These are phyloP conservation scores for Tenthredo distinguenda DNA, from an alignment of 2,888 invertebrate genomes.

Conservation along the genomic window DNA sequence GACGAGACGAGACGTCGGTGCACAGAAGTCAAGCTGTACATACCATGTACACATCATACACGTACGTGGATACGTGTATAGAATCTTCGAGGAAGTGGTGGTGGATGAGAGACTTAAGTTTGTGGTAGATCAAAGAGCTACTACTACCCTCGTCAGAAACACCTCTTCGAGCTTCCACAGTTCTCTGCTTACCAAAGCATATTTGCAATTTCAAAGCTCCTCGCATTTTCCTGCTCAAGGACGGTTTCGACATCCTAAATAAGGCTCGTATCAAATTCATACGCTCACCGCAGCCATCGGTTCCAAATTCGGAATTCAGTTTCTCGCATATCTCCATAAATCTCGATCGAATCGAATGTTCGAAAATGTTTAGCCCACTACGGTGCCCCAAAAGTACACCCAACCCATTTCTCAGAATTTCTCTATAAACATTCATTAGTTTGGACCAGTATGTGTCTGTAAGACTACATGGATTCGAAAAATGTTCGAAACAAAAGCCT, in stretches of 20 bases:
- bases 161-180: background rate
- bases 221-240: background rate
- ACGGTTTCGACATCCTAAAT: background rate
- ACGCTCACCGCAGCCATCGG: background rate
- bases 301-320: background rate
- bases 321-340: background rate
- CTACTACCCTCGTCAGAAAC: background rate
- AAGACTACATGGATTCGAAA: background rate
- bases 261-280: background rate
- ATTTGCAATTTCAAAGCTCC: constrained; percentile 31
- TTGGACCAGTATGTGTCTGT: background rate
- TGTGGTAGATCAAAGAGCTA: constrained; percentile 32
- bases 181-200: constrained; percentile 11
- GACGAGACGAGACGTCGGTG: constrained; percentile 7
- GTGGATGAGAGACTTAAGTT: constrained; percentile 13
- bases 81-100: background rate
- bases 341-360: background rate
- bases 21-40: constrained; percentile 27
- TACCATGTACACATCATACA: background rate
- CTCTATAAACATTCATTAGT: background rate
- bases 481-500: background rate
- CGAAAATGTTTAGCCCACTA: background rate
- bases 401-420: background rate
- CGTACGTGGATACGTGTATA: background rate
- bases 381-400: background rate